phyloP scores from a whole-genome alignment of 35 echinoderm and acorn worm species.

The Acanthaster planci region DNA sequence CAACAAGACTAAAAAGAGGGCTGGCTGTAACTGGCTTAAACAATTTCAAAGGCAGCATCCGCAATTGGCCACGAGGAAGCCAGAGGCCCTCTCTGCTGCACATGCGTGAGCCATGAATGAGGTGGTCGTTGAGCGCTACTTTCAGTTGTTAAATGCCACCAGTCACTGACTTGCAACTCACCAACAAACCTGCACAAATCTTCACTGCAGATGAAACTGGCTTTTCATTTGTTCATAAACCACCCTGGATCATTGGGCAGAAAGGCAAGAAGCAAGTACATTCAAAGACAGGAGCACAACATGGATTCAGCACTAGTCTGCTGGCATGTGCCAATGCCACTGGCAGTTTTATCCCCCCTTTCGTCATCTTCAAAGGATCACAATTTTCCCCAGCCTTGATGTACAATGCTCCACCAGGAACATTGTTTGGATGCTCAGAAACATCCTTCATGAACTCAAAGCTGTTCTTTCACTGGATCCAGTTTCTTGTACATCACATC shows the following conservation, averaged over 20 bases:
- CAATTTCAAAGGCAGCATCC: conserved; percentile 1
- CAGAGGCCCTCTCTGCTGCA: conserved; percentile 50
- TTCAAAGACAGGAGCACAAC: too few relatives aligned
- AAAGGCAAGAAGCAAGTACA: too few relatives aligned
- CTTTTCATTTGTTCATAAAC: too few relatives aligned
- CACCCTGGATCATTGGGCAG: too few relatives aligned
- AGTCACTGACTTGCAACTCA: conserved; percentile 10
- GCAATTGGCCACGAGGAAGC: conserved; percentile 45
- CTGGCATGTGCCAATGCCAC: not conserved
- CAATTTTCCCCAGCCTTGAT: not conserved
- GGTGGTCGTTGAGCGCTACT: conserved; percentile 39
- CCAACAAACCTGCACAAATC: conserved; percentile 49
- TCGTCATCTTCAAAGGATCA: not conserved
- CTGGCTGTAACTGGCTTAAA: not conserved
- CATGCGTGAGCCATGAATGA: conserved; percentile 49
- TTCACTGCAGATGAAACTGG: conserved; percentile 60
- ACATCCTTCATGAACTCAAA: conserved; percentile 48
- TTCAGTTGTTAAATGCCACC: conserved; percentile 35
- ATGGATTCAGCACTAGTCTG: too few relatives aligned
- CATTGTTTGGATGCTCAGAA: conserved; percentile 31
- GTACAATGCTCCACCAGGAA: not conserved
- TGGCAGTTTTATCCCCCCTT: not conserved
- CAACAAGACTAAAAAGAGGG: not conserved
- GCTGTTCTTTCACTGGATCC: conserved; percentile 52
- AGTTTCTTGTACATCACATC: conserved; percentile 29